Evolutionary conservation across 2,113 vertebrate genomes (phyloP), one percentile per base, ranked within the genome.

Genomic region (Falcunculus frontatus): DNA sequence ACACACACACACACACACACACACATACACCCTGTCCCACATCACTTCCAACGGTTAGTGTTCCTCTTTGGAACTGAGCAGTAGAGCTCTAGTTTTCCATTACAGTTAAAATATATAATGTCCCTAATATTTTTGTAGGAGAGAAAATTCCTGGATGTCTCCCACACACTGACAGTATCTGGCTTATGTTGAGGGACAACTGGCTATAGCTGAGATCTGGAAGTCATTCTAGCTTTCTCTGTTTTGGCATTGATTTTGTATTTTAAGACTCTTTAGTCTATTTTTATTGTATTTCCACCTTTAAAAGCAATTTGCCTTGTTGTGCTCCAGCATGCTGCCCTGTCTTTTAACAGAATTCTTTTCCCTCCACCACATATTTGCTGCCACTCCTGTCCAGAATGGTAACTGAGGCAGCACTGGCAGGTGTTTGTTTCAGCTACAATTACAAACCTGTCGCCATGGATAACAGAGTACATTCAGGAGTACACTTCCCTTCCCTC

Each of bases 71-170:
- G 95, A 95, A 77, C 57, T 41, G 84, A 96, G 95, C 79, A 90
- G 68, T 56, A 70, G 16, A 89, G 93, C 94, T 97, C 95, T 84
- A 93, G 47, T 93, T 97, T 95, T 96, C 94, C 92, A 95, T 95
- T 97, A 90, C 96, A 96, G 41, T 96, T 96, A 94, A 97, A 96
- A 97, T 64, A 96, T 91, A 97, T 77, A 96, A 96, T 41, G 75
- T 93, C 86, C 89, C 84, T 96, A 97, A 95, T 97, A 95, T 97
- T 97, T 97, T 93, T 97, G 89, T 87, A 95, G 46, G 72, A 95
- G 65, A 82, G 62, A 93, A 96, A 95, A 94, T 82, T 87, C 76
- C 74, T 90, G 92, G 84, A 92, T 95, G 91, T 93, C 84, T 96
- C 95, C 85, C 84, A 94, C 77, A 73, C 59, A 76, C 84, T 94